These are phyloP conservation scores for Pyrrhia umbra DNA, from an alignment of 2,888 invertebrate genomes.

Conservation along the genomic window DNA sequence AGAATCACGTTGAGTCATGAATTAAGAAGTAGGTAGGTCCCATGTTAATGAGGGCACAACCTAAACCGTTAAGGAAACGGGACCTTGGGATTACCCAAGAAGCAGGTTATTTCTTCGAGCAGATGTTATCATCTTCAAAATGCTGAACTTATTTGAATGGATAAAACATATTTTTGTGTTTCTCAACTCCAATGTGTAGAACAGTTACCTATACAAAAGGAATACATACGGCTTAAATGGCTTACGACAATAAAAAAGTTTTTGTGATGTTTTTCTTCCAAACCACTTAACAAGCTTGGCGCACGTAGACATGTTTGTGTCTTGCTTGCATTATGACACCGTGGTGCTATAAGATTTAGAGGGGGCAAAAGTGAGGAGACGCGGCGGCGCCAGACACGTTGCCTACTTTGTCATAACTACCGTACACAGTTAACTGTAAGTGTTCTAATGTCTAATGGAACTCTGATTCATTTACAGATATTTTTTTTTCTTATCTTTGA, in stretches of 20 bases:
- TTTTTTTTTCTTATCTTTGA: background rate
- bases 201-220: constrained; percentile 76
- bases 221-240: constrained; percentile 86
- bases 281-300: constrained; percentile 90
- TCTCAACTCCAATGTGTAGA: constrained; percentile 66
- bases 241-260: constrained; percentile 89
- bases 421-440: constrained; percentile 63
- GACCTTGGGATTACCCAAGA: constrained; percentile 21
- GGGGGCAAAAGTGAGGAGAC: constrained; percentile 88
- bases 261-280: constrained; percentile 90
- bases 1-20: constrained; percentile 13
- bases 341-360: constrained; percentile 89
- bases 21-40: constrained; percentile 27
- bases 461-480: constrained; percentile 27
- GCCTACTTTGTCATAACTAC: constrained; percentile 78
- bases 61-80: constrained; percentile 29
- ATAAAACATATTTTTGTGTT: constrained; percentile 64
- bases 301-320: constrained; percentile 90
- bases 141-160: constrained; percentile 34
- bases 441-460: constrained; percentile 67
- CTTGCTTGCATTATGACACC: constrained; percentile 90
- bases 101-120: constrained; percentile 22
- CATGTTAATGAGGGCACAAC: constrained; percentile 42
- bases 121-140: constrained; percentile 40
- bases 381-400: constrained; percentile 80